Conservation (phyloP, 2,888 invertebrate genomes). For the Heliconius sara region DNA sequence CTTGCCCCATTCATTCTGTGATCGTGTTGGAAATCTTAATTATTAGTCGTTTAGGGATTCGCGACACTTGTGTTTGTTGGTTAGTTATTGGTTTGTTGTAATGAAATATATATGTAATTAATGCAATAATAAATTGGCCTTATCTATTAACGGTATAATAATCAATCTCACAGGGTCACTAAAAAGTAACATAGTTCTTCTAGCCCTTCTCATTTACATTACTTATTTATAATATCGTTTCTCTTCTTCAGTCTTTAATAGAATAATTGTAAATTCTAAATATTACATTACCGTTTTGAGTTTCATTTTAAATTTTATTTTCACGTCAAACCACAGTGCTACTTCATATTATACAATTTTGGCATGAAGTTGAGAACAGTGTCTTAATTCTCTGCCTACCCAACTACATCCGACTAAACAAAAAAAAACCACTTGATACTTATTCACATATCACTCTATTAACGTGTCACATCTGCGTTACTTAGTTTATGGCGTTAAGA, state of each 20-base stretch:
- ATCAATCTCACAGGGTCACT: no score
- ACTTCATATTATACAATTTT: neutral
- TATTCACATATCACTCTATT: neutral
- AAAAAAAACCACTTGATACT: neutral
- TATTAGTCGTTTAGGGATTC: conserved; percentile 27
- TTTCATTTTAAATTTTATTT: neutral
- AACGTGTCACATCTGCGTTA: conserved; percentile 50
- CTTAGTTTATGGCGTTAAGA: conserved; percentile 60
- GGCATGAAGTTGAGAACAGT: neutral
- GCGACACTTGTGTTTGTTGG: conserved; percentile 26
- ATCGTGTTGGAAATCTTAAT: conserved; percentile 36
- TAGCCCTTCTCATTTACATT: no score
- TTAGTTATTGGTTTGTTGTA: neutral
- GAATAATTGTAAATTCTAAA: no score
- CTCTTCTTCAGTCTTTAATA: no score
- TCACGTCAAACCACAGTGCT: neutral
- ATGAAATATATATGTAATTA: neutral
- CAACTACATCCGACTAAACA: neutral
- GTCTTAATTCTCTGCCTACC: neutral
- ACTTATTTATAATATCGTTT: no score
- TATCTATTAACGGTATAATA: neutral
- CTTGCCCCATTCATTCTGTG: conserved; percentile 25
- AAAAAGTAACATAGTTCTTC: no score
- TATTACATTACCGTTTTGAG: no score
- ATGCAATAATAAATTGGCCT: neutral